Conservation (phyloP, 2,113 vertebrate genomes). For the Rana temporaria region DNA sequence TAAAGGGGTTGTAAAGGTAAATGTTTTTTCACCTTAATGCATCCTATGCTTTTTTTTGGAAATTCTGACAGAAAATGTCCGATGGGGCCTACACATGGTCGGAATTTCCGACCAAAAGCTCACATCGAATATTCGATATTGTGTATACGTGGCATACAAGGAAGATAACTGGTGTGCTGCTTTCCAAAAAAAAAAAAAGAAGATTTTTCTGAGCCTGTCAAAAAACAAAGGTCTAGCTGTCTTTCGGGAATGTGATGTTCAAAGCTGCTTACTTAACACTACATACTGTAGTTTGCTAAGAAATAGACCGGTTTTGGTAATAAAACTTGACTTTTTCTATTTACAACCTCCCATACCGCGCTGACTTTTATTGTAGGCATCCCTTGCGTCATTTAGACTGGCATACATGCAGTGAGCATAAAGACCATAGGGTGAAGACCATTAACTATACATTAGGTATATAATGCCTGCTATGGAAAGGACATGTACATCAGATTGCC, state of each 20-base stretch:
- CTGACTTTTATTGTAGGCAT: not conserved
- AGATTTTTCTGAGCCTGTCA: not conserved
- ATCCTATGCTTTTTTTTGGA: too few species aligned
- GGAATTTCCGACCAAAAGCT: too few species aligned
- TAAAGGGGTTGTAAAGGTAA: too few species aligned
- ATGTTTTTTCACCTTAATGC: too few species aligned
- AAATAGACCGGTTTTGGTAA: not conserved
- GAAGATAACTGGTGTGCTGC: too few species aligned
- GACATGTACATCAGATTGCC: slow-evolving; percentile 5
- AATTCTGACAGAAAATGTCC: too few species aligned
- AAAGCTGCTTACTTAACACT: not conserved
- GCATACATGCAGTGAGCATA: not conserved
- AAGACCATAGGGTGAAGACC: not conserved
- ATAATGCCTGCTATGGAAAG: slow-evolving; percentile 9
- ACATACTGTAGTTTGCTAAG: not conserved
- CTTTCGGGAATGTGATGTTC: slow-evolving; percentile 2
- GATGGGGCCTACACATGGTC: too few species aligned
- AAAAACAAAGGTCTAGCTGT: not conserved
- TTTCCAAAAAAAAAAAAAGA: too few species aligned
- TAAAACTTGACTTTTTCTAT: not conserved
- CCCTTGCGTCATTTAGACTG: not conserved
- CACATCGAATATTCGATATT: too few species aligned
- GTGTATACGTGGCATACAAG: too few species aligned
- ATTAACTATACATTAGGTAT: slow-evolving; percentile 8
- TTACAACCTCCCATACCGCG: not conserved